phyloP scores from a whole-genome alignment of 2,113 vertebrate genomes.

The Eupsittula cactorum region DNA sequence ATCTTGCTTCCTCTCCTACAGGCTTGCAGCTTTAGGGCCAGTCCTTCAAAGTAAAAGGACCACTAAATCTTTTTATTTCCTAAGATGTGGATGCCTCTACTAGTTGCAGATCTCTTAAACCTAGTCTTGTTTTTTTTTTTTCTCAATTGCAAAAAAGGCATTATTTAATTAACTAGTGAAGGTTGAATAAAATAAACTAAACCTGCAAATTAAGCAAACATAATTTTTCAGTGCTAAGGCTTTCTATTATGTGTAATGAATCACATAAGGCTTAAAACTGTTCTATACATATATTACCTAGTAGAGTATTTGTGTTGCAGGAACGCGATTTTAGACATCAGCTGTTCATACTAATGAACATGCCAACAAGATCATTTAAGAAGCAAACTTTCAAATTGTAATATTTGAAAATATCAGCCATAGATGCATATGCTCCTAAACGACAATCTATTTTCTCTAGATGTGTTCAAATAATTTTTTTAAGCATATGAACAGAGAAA shows the following conservation, averaged over 20 bases:
- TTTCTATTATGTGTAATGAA: not conserved
- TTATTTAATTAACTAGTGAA: not conserved
- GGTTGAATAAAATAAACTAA: not conserved
- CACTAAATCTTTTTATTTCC: not conserved
- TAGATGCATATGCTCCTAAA: not conserved
- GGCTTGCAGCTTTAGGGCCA: not conserved
- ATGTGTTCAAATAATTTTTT: not conserved
- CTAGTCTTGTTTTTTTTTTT: not conserved
- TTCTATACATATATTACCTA: not conserved
- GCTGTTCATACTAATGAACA: not conserved
- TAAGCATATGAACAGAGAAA: not conserved
- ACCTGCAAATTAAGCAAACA: not conserved
- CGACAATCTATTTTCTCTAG: not conserved
- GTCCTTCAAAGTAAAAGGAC: not conserved
- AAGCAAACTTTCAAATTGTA: not conserved
- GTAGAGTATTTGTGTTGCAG: not conserved
- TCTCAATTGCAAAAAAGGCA: not conserved
- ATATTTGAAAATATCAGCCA: not conserved
- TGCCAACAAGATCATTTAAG: not conserved
- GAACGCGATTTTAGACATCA: not conserved
- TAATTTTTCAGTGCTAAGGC: not conserved
- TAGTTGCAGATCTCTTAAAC: not conserved
- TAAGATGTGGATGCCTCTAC: fast-evolving
- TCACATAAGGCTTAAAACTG: not conserved
- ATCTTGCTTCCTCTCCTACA: not conserved